Base-by-base conservation (phyloP, 1,140 invertebrate genomes). In the Heliconius congener region DNA sequence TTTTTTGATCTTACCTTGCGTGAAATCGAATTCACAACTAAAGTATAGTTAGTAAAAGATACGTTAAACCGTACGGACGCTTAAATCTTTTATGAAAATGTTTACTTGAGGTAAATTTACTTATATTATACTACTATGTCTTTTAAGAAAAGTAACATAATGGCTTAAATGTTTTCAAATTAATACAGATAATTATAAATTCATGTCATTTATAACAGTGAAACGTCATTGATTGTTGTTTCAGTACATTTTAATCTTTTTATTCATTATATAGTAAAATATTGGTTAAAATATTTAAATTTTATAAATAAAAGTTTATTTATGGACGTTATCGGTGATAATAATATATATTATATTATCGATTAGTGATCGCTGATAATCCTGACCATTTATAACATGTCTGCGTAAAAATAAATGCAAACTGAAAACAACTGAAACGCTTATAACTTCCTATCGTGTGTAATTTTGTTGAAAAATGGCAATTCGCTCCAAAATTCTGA, bases 391-490 rank as follows among this genome's bases (percentile, higher is more conserved):
- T 85, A 83, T 85, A 71, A 77, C 60, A n/a, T 23, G 27, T 78
- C 27, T 76, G 70, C 60, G 34, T 81, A 76, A 71, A 81, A 84
- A 83, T 77, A 85, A 75, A 76, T 46, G 18, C 46, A 42, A 81
- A 82, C 73, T 74, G 77, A 81, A 77, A 83, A 80, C 78, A 79
- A 71, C 77, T 66, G 60, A 13, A 66, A 66, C 60, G 60, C n/a
- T 66, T 66, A 66, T 66, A 66, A 66, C 60, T 66, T 66, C 60
- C 60, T 66, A 66, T 66, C 60, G 60, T 66, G 60, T 30, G 60
- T 66, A 66, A 66, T 30, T 84, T 82, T 55, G 80, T 42, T 86
- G 84, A 87, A 84, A 83, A 84, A 88, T 82, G 84, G 70, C 16
- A 81, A 76, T 78, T 82, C 71, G 74, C 9, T 52, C n/a, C 71